These are phyloP conservation scores for Gavia stellata DNA, from an alignment of 2,113 vertebrate species.

Conservation along the genomic window DNA sequence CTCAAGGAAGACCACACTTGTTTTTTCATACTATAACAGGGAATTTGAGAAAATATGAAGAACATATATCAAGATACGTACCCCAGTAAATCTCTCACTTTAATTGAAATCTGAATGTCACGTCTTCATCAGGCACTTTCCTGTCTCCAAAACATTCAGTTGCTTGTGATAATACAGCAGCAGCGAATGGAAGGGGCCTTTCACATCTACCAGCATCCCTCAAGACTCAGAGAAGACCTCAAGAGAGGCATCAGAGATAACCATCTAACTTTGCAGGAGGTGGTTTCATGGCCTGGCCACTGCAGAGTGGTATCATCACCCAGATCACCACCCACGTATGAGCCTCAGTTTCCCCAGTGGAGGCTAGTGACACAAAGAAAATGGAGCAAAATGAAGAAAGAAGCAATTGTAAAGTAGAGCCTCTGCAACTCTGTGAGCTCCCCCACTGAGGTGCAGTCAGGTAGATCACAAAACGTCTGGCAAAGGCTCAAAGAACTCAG, in stretches of 20 bases:
- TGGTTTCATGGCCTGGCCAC: neutral
- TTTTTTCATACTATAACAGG: neutral
- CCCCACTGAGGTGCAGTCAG: neutral
- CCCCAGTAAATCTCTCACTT: neutral
- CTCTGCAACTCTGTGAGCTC: neutral
- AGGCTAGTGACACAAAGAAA: neutral
- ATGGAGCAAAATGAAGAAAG: neutral
- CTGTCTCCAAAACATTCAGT: neutral
- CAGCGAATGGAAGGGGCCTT: neutral
- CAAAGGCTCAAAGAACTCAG: neutral
- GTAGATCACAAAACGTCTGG: neutral
- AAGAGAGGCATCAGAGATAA: neutral
- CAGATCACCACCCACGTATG: neutral
- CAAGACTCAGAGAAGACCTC: neutral
- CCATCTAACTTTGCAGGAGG: neutral
- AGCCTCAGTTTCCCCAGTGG: neutral
- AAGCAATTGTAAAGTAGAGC: neutral
- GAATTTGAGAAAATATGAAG: neutral
- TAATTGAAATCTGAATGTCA: neutral
- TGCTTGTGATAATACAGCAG: neutral
- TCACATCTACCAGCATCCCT: neutral
- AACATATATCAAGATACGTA: neutral
- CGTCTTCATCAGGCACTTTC: neutral
- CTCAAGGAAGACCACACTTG: neutral
- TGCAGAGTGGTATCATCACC: neutral